Base-by-base conservation (phyloP, 2,888 invertebrate genomes). In the Pristionchus mayeri region DNA sequence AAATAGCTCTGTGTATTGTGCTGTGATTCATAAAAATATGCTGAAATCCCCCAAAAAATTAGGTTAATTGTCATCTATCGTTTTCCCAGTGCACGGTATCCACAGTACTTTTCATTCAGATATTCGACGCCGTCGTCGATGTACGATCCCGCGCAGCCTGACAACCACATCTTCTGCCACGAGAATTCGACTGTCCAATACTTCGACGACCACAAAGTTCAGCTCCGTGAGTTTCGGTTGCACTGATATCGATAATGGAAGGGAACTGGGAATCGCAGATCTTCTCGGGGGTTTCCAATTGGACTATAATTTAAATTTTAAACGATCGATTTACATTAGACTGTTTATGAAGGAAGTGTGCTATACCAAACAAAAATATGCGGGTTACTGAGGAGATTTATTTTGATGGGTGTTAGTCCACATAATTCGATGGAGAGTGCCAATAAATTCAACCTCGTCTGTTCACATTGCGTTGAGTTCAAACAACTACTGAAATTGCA, bases 151-250 rank as follows among this genome's bases (percentile, higher is more conserved):
- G 83, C 87, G 13, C 79, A 86, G 24, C 90, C 89, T 48, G 83
- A 89, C 37, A 88, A 88, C 67, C 76, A 79, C 27, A 90, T 85
- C 40, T 92, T 91, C 85, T 92, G 92, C 87, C 90, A 91, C 81
- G 89, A 89, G 71, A 78, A 85, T 3, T 86, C 88, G 37, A 86
- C 91, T 6, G 90, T 92, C 1, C 52, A 79, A 48, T 92, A 83
- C 86, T 92, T 92, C 85, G 87, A 88, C n/a, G 88, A 92, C 85
- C 84, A 87, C 0, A 86, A 86, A 18, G 86, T 92, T 40, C 92
- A 92, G 52, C 67, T 85, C 27, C 86, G 89, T 89, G 37, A 80
- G 87, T 85, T 40, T 6, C 6, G 16, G 7, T 44, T 84, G 48
- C 50, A 6, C 44, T 57, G 21, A 11, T n/a, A 9, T 16, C 24